phyloP scores from a whole-genome alignment of 2,888 invertebrate species.

The Erebia aethiops region DNA sequence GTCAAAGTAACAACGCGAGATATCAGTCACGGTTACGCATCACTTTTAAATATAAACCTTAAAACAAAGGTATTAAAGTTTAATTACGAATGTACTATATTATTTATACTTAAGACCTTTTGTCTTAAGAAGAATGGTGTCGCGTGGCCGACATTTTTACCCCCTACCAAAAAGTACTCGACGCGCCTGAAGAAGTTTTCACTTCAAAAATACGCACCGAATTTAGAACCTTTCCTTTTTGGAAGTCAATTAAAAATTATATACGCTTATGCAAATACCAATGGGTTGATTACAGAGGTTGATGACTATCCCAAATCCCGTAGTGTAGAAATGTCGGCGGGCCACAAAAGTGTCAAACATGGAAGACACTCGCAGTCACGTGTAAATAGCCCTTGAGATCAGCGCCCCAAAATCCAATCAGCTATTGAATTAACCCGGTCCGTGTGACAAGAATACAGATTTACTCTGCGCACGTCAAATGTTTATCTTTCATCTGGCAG shows the following conservation, averaged over 20 bases:
- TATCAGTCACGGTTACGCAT: too few species aligned
- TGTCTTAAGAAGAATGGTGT: too few species aligned
- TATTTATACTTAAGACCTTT: too few species aligned
- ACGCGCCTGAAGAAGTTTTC: too few species aligned
- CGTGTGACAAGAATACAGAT: constrained; percentile 82
- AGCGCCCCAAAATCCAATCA: constrained; percentile 81
- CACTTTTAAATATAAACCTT: too few species aligned
- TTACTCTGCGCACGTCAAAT: constrained; percentile 78
- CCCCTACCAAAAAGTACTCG: too few species aligned
- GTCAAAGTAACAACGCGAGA: too few species aligned
- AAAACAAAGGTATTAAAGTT: too few species aligned
- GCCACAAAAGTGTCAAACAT: constrained; percentile 26
- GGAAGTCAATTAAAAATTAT: background rate
- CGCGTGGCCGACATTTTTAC: too few species aligned
- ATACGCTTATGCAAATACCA: background rate
- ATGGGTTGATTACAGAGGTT: background rate
- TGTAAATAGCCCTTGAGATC: constrained; percentile 67
- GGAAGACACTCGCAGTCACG: constrained; percentile 47
- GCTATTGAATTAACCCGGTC: constrained; percentile 81
- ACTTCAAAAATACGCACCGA: too few species aligned
- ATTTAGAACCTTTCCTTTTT: too few species aligned
- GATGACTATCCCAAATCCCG: background rate
- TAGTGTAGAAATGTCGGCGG: constrained; percentile 33
- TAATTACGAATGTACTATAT: too few species aligned
- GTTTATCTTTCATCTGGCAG: constrained; percentile 81